Base-by-base conservation (phyloP, 2,797 vertebrate genomes). In the Mormyrus proboscirostris region DNA sequence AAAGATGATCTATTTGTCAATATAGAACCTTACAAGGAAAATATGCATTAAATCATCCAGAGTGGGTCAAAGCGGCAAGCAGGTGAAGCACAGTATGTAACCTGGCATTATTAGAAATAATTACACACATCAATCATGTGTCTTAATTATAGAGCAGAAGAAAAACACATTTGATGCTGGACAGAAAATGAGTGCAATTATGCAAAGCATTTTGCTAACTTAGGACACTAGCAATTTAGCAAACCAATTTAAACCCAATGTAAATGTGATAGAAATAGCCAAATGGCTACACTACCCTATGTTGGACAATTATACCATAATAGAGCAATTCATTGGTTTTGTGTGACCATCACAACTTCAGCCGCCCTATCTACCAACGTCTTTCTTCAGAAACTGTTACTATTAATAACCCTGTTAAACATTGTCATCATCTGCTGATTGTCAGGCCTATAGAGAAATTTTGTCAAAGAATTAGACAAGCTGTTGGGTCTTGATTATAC, bases 81-180 rank as follows among this genome's bases (percentile, higher is more conserved):
- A 25, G 3, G 51, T 55, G 51, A 57, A 55, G 6, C 51, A 33
- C 19, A 57, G 85, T 19, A 29, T 86, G 84, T 22, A 83, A 83
- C 41, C 76, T n/a, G 79, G 44, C n/a, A 51, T 50, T 85, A 51
- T 87, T 41, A 87, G 25, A 55, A n/a, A 87, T 87, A 87, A 87
- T 87, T 57, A 87, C 29, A 41, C 57, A 88, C 86, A 33, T 88
- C 57, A 88, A 65, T 88, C 86, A 88, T 65, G 38, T 65, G 55
- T 47, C 55, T 88, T 88, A 87, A 87, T 87, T 57, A 88, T 10
- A 88, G 57, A 33, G 51, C 16, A 65, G 86, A 65, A 65, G 55
- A 87, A 57, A 65, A 85, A 51, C 1, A 84, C 47, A 85, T 85
- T 65, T 65, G 85, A 86, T 86, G 85, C 44, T 62, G 29, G 55